These are phyloP conservation scores for Gerris buenoi DNA, from an alignment of 1,140 invertebrate species.

Conservation along the genomic window DNA sequence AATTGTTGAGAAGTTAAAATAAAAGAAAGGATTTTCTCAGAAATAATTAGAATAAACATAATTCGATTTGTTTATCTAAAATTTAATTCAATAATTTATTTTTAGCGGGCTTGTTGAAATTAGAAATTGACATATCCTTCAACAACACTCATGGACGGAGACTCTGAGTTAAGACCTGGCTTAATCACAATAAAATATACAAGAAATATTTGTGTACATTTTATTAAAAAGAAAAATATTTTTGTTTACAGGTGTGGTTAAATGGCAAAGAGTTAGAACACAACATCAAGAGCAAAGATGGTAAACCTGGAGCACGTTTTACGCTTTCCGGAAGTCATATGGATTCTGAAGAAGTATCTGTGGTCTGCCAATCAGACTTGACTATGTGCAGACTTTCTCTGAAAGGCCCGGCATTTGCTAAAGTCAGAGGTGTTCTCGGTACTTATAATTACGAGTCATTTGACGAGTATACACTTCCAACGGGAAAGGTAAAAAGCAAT, in stretches of 20 bases:
- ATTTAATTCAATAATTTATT: no score
- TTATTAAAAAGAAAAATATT: no score
- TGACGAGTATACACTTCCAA: constrained; percentile 61
- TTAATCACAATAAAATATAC: no score
- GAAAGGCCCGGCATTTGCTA: constrained; percentile 67
- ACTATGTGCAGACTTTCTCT: constrained; percentile 48
- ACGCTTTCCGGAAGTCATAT: not conserved
- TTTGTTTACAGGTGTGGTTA: not conserved
- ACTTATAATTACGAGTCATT: constrained; percentile 73
- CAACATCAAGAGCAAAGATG: not conserved
- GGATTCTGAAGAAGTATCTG: constrained; percentile 29
- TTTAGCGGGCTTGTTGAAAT: no score
- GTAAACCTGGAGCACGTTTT: not conserved
- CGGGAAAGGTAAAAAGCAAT: constrained; percentile 41
- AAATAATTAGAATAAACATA: no score
- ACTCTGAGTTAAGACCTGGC: no score
- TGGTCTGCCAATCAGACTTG: constrained; percentile 36
- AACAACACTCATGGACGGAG: no score
- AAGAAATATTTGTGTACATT: no score
- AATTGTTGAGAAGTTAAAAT: no score
- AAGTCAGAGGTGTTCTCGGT: constrained; percentile 68
- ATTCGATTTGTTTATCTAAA: no score
- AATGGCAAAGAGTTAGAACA: not conserved
- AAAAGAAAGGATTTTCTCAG: no score
- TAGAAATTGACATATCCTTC: no score